Evolutionary conservation across 2,888 invertebrate genomes (phyloP), one percentile per base, ranked within the genome.

Genomic region (Archips xylosteana): DNA sequence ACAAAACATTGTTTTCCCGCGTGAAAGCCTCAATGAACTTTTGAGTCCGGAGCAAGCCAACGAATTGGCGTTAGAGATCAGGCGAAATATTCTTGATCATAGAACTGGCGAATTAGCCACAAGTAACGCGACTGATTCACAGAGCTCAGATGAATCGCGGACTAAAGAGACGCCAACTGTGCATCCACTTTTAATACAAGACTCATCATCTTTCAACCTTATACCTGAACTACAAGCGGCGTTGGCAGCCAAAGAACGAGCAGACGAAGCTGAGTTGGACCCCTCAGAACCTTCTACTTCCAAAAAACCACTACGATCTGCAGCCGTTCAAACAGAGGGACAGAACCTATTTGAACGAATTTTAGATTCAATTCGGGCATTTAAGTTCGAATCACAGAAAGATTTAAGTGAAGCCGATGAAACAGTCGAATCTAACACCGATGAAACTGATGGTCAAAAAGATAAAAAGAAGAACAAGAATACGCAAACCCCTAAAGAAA

Each of bases 401-500:
- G 47, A 36, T 32, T 34, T 10, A 15, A 1, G 34, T 65, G 51
- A 15, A 1, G 32, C 9, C 2, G n/a, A 51, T 36, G 2, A 3
- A 9, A 51, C 51, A n/a, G 51, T 51, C 0, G n/a, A 51, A 54
- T 9, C 9, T 62, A 62, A 57, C n/a, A 60, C 0, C 9, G 51
- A 15, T 23, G 9, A 13, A 3, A 15, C 59, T 32, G 45, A 62
- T 47, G 12, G 1, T 32, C 8, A 4, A n/a, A 47, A 32, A 13
- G 8, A 34, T 13, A 23, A n/a, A 32, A 15, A 34, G 15, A 63
- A 61, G n/a, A 77, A 84, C 34, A 81, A 85, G 75, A 75, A 81
- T 70, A 85, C 85, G 4, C 86, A 89, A 77, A 84, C 84, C 2
- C 77, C 76, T 6, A 89, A 89, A 76, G 86, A 89, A 77, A 89